Conservation (phyloP, 2,113 vertebrate genomes). For the Tragelaphus buxtoni region DNA sequence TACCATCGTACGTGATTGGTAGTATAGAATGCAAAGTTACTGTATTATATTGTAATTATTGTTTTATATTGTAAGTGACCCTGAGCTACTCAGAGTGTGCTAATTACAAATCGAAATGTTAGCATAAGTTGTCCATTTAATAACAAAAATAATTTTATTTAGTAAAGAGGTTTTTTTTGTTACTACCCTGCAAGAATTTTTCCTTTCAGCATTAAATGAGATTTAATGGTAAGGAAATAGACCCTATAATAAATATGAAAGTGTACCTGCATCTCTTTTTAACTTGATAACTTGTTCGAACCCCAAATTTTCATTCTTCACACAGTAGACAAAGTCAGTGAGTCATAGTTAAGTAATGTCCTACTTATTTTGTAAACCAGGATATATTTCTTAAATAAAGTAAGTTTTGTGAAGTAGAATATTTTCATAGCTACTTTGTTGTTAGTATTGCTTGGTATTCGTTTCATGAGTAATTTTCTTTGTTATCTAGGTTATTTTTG, state of each 20-base stretch:
- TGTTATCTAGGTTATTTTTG: not conserved
- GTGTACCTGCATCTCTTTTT: not conserved
- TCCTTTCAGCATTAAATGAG: not conserved
- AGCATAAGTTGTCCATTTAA: not conserved
- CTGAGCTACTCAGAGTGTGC: not conserved
- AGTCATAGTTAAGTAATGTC: not conserved
- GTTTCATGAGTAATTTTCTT: not conserved
- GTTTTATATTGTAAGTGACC: not conserved
- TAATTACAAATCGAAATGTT: not conserved
- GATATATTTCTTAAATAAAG: not conserved
- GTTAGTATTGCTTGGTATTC: not conserved
- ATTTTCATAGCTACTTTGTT: conserved; percentile 1
- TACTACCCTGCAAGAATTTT: not conserved
- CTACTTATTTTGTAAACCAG: not conserved
- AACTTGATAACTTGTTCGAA: not conserved
- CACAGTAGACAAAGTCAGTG: not conserved
- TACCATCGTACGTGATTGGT: not conserved
- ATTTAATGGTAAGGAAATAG: not conserved
- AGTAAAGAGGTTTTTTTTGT: not conserved
- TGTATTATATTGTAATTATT: not conserved
- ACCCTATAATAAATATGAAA: not conserved
- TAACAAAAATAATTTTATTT: not conserved
- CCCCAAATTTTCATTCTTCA: not conserved
- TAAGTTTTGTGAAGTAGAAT: not conserved
- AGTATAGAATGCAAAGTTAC: not conserved